Evolutionary conservation across 2,888 invertebrate genomes (phyloP).

Genomic region (Disparrhopalites patrizii): DNA sequence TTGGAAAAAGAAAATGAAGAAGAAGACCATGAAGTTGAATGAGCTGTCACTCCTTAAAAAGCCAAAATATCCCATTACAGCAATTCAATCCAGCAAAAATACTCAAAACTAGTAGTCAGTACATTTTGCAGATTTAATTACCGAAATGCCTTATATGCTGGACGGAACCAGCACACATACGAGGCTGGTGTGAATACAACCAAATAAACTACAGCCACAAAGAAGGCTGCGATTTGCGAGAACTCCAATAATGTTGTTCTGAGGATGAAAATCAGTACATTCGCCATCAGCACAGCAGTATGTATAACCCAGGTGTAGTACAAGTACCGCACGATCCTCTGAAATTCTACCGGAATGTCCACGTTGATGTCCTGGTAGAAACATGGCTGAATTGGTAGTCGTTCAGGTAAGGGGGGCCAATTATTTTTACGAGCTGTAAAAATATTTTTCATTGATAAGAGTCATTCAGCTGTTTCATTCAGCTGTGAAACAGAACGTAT

Average conservation of each 20-base stretch:
- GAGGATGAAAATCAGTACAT: conserved; percentile 79
- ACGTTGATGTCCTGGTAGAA: conserved; percentile 99
- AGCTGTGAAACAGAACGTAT: no score
- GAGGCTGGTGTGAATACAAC: conserved; percentile 92
- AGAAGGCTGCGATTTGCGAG: conserved; percentile 62
- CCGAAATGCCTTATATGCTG: conserved; percentile 97
- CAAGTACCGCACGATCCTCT: conserved; percentile 87
- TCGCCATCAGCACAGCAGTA: conserved; percentile 74
- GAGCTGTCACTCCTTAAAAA: conserved; percentile 86
- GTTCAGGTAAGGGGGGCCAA: conserved; percentile 95
- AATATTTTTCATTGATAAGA: no score
- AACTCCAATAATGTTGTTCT: conserved; percentile 60
- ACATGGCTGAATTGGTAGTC: conserved; percentile 92
- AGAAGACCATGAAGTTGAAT: conserved; percentile 99
- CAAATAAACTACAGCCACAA: conserved; percentile 82
- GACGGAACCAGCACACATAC: conserved; percentile 98
- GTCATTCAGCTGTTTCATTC: no score
- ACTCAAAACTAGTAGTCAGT: no score
- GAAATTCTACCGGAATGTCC: conserved; percentile 97
- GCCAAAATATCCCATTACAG: conserved; percentile 37
- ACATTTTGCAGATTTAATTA: no score
- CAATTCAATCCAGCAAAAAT: conserved; percentile 16
- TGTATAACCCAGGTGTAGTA: conserved; percentile 98
- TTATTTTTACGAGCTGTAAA: conserved; percentile 84
- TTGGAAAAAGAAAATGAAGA: conserved; percentile 97